A percentile compares a stretch with the other conserved stretches of the same genome.
These are phyloP conservation scores for Phytoseiulus persimilis DNA, from an alignment of 2,888 invertebrate species.

Conservation along the genomic window DNA sequence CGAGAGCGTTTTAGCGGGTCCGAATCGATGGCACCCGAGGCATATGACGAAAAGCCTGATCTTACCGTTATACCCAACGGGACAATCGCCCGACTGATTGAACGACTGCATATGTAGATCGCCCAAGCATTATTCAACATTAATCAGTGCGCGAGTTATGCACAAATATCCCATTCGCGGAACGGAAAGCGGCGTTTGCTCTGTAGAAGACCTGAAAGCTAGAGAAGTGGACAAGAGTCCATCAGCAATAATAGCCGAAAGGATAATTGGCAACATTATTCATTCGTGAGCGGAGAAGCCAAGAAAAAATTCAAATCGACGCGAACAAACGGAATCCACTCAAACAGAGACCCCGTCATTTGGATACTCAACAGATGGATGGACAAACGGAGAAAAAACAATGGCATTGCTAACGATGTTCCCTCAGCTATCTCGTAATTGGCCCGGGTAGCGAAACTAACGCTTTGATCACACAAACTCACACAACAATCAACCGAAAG, in stretches of 20 bases:
- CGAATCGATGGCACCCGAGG: neutral
- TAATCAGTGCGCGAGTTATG: neutral
- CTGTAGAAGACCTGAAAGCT: neutral
- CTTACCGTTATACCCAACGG: neutral
- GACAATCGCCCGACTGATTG: neutral
- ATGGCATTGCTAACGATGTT: slow-evolving; percentile 5
- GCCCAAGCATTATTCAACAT: neutral
- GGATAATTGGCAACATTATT: neutral
- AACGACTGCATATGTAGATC: neutral
- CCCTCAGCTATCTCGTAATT: neutral
- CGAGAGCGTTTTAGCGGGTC: neutral
- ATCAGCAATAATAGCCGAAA: neutral
- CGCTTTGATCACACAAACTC: neutral
- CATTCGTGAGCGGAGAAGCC: neutral
- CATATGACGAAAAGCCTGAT: too few species aligned
- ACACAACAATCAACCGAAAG: neutral
- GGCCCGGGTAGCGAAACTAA: neutral
- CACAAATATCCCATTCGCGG: neutral
- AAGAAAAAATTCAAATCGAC: neutral
- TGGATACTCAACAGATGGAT: neutral
- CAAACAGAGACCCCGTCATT: neutral
- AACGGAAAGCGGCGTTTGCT: neutral
- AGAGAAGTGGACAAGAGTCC: neutral
- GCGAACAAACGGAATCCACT: neutral
- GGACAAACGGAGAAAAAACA: neutral